Conservation (phyloP, 2,113 vertebrate genomes). For the Scopus umbretta region DNA sequence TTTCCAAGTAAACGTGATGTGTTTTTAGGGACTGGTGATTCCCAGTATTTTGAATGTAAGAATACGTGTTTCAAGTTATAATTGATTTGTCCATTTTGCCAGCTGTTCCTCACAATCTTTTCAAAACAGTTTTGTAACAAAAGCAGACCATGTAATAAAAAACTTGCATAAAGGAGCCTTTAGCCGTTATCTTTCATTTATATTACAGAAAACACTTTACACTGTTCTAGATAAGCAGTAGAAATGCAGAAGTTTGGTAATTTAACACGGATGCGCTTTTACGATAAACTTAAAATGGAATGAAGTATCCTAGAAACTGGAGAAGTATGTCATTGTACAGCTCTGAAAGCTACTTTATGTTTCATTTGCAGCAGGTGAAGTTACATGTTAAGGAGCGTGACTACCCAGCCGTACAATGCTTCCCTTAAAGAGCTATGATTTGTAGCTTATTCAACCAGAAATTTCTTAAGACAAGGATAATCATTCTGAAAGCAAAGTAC, state of each 20-base stretch:
- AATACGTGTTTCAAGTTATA: neutral
- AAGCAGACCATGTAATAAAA: neutral
- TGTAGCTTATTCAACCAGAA: constrained; percentile 57
- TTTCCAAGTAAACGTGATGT: neutral
- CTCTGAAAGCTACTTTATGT: constrained; percentile 14
- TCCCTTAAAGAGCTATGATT: constrained; percentile 53
- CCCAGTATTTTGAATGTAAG: neutral
- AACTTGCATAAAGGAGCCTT: neutral
- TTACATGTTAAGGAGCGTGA: neutral
- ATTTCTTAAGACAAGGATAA: constrained; percentile 62
- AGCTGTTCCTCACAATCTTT: neutral
- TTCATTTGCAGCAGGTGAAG: constrained; percentile 36
- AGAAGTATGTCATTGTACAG: neutral
- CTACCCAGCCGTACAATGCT: constrained; percentile 25
- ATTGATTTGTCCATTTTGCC: neutral
- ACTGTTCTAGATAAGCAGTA: neutral
- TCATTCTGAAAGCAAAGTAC: constrained; percentile 52
- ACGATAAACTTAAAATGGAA: neutral
- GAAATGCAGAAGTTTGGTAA: neutral
- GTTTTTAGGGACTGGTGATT: neutral
- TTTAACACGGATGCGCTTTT: neutral
- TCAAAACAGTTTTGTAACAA: neutral
- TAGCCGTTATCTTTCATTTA: neutral
- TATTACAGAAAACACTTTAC: neutral
- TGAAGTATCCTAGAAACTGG: neutral